Conservation (phyloP, 2,888 invertebrate species). For the Hypolimnas misippus region DNA sequence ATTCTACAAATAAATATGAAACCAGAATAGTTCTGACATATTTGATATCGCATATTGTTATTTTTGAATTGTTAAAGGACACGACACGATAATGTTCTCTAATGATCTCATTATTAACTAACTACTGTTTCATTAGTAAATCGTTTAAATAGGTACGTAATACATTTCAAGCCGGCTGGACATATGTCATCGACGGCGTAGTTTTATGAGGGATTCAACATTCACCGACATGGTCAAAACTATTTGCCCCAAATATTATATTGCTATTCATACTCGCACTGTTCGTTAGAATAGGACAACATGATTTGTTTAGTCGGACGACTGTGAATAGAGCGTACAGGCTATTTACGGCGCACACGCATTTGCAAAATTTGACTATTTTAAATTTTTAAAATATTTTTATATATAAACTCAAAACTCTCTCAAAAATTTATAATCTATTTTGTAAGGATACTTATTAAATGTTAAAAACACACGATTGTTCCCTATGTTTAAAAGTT, state of each 20-base stretch:
- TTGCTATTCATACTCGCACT: constrained; percentile 41
- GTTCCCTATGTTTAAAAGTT: too few species aligned
- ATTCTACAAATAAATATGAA: too few species aligned
- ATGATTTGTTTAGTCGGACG: constrained; percentile 35
- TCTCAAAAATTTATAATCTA: not conserved
- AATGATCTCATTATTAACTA: constrained; percentile 26
- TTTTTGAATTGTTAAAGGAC: too few species aligned
- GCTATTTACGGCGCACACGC: constrained; percentile 61
- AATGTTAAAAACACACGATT: too few species aligned
- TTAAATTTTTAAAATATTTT: constrained; percentile 11
- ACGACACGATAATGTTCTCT: not conserved
- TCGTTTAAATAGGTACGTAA: not conserved
- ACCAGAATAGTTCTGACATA: too few species aligned
- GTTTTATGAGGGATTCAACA: constrained; percentile 18
- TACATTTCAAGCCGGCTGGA: too few species aligned
- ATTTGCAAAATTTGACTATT: constrained; percentile 56
- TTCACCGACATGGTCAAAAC: constrained; percentile 38
- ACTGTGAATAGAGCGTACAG: constrained; percentile 42
- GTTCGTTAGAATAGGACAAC: constrained; percentile 42
- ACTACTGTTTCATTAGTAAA: not conserved
- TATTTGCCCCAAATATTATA: constrained; percentile 42
- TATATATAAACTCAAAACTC: constrained; percentile 15
- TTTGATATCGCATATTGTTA: too few species aligned
- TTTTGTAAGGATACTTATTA: too few species aligned
- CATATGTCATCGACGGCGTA: constrained; percentile 4